These are phyloP conservation scores for Linepithema humile DNA, from an alignment of 1,140 invertebrate species.

Conservation along the genomic window DNA sequence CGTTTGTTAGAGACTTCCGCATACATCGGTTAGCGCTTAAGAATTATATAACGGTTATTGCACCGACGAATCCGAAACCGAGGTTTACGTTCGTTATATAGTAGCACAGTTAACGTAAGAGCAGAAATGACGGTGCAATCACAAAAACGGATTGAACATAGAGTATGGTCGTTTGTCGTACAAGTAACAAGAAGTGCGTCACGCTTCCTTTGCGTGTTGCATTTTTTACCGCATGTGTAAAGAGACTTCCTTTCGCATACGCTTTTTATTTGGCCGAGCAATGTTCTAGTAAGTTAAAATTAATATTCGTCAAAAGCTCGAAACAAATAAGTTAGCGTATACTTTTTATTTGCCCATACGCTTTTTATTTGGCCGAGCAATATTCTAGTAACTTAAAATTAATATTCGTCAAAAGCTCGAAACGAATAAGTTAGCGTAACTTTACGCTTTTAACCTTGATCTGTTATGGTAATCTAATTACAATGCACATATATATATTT, in stretches of 20 bases:
- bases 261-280: not conserved
- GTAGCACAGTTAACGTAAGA: constrained; percentile 9
- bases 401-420: no score
- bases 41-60: constrained; percentile 60
- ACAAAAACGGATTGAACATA: constrained; percentile 1
- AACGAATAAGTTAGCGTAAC: not conserved
- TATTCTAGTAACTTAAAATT: no score
- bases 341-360: no score
- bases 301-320: not conserved
- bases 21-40: constrained; percentile 2
- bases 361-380: no score
- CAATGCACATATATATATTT: not conserved
- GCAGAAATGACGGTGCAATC: not conserved
- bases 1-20: constrained; percentile 36
- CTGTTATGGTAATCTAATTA: not conserved
- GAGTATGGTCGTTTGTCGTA: not conserved
- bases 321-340: not conserved
- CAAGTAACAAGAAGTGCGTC: not conserved
- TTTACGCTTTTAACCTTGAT: not conserved
- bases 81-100: not conserved
- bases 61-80: not conserved
- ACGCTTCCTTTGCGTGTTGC: not conserved
- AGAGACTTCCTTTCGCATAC: not conserved
- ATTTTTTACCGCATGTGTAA: not conserved
- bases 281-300: not conserved